These are phyloP conservation scores for Chymomyza caudatula DNA, from an alignment of 2,888 invertebrate genomes.

Conservation along the genomic window DNA sequence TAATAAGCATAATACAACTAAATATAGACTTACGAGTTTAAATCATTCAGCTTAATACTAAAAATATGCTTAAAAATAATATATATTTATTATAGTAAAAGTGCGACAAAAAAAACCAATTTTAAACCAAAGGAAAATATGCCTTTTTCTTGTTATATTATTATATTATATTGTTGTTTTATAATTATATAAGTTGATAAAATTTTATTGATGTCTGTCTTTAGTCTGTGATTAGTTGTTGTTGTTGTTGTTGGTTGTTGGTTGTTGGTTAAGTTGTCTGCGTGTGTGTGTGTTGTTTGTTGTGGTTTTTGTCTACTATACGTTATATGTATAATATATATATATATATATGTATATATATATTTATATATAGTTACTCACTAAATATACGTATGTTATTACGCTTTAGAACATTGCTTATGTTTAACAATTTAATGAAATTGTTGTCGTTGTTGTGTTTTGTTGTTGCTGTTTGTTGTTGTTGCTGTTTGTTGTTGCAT, in stretches of 20 bases:
- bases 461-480: constrained; percentile 6
- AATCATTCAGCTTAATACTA: too few relatives aligned
- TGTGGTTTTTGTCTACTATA: background rate
- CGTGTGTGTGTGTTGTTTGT: background rate
- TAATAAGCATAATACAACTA: background rate
- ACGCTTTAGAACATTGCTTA: constrained; percentile 56
- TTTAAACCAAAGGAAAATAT: background rate
- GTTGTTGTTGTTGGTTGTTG: background rate
- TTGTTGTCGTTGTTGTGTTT: constrained; percentile 35
- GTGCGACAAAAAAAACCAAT: background rate
- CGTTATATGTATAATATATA: constrained; percentile 11
- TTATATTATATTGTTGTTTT: constrained; percentile 13
- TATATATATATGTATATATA: constrained; percentile 6
- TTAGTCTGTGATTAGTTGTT: constrained; percentile 1
- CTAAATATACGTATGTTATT: constrained; percentile 33
- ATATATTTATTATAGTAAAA: background rate
- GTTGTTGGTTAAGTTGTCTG: background rate
- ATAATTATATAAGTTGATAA: background rate
- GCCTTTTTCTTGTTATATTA: background rate
- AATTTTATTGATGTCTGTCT: constrained; percentile 1
- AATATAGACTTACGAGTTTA: too few relatives aligned
- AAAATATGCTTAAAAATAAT: background rate
- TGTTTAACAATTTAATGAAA: constrained; percentile 41
- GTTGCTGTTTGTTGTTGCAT: constrained; percentile 16
- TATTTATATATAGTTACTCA: background rate